A percentile compares a stretch with the other conserved stretches of the same genome.
Evolutionary conservation across 2,888 invertebrate species (phyloP).

Genomic region (Invenusta paracnida): DNA sequence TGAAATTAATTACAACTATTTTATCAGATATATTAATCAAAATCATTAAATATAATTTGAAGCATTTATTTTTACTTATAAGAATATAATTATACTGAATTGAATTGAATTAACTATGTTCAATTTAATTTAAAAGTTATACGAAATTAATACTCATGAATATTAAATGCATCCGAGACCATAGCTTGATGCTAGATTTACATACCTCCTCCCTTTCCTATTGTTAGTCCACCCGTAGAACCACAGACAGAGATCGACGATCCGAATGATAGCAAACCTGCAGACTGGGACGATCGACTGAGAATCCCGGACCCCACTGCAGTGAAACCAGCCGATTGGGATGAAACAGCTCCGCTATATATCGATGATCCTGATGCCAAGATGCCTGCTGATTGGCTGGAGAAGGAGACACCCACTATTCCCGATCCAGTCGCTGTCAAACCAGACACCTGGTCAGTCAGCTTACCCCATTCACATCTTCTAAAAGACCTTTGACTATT

Average conservation of each 20-base stretch:
- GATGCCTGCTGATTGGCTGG: slow-evolving; percentile 90
- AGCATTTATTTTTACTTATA: too few relatives aligned
- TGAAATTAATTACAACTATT: too few relatives aligned
- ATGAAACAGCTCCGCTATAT: slow-evolving; percentile 81
- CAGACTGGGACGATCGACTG: slow-evolving; percentile 90
- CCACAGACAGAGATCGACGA: slow-evolving; percentile 90
- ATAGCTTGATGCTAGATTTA: too few relatives aligned
- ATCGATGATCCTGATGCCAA: slow-evolving; percentile 75
- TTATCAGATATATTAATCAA: too few relatives aligned
- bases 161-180: too few relatives aligned
- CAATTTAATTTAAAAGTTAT: too few relatives aligned
- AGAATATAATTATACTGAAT: too few relatives aligned
- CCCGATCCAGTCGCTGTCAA: slow-evolving; percentile 79
- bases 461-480: too few relatives aligned
- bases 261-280: slow-evolving; percentile 80
- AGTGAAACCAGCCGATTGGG: slow-evolving; percentile 82
- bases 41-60: too few relatives aligned
- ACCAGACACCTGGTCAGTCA: slow-evolving; percentile 75
- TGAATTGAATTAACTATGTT: too few relatives aligned
- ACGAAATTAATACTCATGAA: too few relatives aligned
- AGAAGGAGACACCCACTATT: slow-evolving; percentile 76
- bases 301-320: slow-evolving; percentile 80
- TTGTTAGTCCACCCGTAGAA: slow-evolving; percentile 75
- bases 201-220: background rate
- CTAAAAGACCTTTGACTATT: too few relatives aligned